phyloP scores from a whole-genome alignment of 1,140 invertebrate species.

The Cataglyphis hispanica region DNA sequence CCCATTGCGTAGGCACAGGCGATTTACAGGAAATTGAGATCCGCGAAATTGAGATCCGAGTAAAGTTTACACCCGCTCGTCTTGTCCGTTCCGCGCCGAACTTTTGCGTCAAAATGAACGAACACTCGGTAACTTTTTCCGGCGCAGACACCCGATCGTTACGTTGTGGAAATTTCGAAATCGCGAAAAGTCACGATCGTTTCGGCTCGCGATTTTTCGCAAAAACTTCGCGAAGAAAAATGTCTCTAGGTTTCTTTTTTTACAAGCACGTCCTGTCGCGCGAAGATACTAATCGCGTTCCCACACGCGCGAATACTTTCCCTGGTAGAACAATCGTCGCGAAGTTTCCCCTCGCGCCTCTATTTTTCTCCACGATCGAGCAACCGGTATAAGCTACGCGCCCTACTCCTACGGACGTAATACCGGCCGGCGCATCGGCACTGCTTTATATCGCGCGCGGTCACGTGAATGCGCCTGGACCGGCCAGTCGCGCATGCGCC shows the following conservation, averaged over 20 bases:
- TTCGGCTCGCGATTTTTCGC: background rate
- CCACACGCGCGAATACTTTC: background rate
- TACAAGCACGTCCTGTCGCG: background rate
- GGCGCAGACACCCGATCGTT: background rate
- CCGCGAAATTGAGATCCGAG: conserved; percentile 84
- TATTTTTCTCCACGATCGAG: conserved; percentile 13
- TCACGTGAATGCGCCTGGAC: conserved; percentile 81
- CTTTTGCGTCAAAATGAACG: conserved; percentile 2
- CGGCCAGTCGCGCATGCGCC: conserved; percentile 79
- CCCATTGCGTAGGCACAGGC: conserved; percentile 76
- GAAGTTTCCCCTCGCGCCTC: background rate
- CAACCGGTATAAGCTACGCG: conserved; percentile 16
- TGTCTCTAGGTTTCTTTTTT: background rate
- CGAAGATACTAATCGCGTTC: background rate
- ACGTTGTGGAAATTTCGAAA: too few species aligned
- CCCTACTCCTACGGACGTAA: conserved; percentile 75
- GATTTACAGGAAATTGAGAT: conserved; percentile 80
- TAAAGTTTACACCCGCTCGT: conserved; percentile 82
- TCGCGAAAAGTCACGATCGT: background rate
- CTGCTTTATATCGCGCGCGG: conserved; percentile 80
- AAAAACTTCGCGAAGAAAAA: background rate
- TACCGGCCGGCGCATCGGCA: conserved; percentile 82
- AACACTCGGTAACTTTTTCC: conserved; percentile 2
- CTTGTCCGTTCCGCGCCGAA: conserved; percentile 72
- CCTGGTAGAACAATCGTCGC: background rate